Evolutionary conservation across 2,888 invertebrate species (phyloP), one percentile per base, ranked within the genome.

Genomic region (Phengaris arion): DNA sequence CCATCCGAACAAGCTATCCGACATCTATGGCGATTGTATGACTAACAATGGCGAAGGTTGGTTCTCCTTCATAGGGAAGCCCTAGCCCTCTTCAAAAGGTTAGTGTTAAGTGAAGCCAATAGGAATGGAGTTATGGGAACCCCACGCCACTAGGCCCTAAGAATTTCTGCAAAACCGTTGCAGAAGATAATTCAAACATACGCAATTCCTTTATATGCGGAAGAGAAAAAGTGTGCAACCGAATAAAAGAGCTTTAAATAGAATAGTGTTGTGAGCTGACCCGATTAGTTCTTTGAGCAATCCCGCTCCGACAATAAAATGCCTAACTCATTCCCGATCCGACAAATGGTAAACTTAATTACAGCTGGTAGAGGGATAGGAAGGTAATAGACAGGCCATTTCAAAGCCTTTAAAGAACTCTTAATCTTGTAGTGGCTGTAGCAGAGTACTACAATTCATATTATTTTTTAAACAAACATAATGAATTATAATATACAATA

Each of bases 271-370:
- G 59, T 59, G 64, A 64, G 59, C 64, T 52, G 51, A 51, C 72
- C 72, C 54, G 35, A 52, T 52, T 52, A 52, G 72, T 13, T 22
- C 35, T 72, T 75, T 54, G 51, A 64, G 68, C 69, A 75, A 70
- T 59, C 75, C 57, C 75, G 52, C 45, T 55, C 57, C 35, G 15
- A 72, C 72, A 72, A n/a, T 52, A 72, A 69, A 51, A 78, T 76
- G 69, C 76, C 73, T 76, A 77, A 79, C 78, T 77, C 77, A 76
- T 76, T 77, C 75, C 69, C 73, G 57, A 78, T 78, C 81, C 80
- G 79, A 77, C 78, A 82, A 82, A 84, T 81, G 81, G 80, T 80
- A 83, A 86, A 87, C 85, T 86, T 87, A 88, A 88, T 88, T 87
- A 87, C 81, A 78, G 74, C 78, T 79, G 86, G 85, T 86, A 85